These are phyloP conservation scores for Syngnathus rostellatus DNA, from an alignment of 2,797 vertebrate genomes.

Conservation along the genomic window DNA sequence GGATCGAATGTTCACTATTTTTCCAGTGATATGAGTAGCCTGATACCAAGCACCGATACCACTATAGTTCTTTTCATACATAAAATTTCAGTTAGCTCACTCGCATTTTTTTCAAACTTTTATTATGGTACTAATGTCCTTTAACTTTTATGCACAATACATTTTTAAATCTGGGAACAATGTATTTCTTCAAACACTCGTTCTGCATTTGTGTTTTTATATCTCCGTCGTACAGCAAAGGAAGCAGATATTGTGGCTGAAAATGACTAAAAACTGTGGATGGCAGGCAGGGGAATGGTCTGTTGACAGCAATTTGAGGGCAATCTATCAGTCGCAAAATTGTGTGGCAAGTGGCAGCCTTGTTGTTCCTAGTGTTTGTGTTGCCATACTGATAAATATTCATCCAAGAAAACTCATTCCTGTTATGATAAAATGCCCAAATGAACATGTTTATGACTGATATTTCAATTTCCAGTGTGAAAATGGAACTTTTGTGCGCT, in stretches of 20 bases:
- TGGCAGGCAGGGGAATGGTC: conserved; percentile 33
- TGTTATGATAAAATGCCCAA: conserved; percentile 36
- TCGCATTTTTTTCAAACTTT: too few relatives aligned
- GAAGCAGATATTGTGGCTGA: conserved; percentile 20
- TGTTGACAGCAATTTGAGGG: conserved; percentile 61
- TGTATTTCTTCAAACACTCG: not conserved
- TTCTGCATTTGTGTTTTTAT: not conserved
- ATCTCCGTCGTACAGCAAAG: not conserved
- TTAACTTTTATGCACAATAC: too few relatives aligned
- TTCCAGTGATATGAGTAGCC: too few relatives aligned
- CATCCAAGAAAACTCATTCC: conserved; percentile 38
- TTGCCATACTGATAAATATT: conserved; percentile 44
- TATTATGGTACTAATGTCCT: too few relatives aligned
- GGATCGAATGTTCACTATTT: too few relatives aligned
- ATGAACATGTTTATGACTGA: conserved; percentile 45
- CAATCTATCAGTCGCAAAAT: conserved; percentile 57
- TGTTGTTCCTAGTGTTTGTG: conserved; percentile 21
- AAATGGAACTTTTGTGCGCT: conserved; percentile 37
- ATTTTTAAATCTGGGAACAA: too few relatives aligned
- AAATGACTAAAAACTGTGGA: conserved; percentile 11
- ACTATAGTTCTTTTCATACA: too few relatives aligned
- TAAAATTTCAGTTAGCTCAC: too few relatives aligned
- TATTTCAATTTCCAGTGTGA: conserved; percentile 46
- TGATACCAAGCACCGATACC: too few relatives aligned
- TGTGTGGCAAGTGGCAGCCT: conserved; percentile 33